These are phyloP conservation scores for Frieseomelitta varia DNA, from an alignment of 1,140 invertebrate species.

Conservation along the genomic window DNA sequence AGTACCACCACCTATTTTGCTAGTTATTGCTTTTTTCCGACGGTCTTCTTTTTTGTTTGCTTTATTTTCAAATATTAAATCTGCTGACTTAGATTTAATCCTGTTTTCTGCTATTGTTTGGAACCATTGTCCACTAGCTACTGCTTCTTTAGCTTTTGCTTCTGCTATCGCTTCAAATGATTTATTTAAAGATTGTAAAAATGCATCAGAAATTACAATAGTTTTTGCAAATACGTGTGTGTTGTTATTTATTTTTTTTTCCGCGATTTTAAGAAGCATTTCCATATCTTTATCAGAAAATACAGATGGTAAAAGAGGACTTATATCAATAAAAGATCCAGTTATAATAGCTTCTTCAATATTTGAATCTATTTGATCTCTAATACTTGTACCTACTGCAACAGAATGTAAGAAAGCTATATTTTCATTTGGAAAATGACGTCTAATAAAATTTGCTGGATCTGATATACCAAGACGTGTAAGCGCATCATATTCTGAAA, in stretches of 20 bases:
- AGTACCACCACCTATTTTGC: slow-evolving; percentile 93
- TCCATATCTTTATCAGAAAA: slow-evolving; percentile 90
- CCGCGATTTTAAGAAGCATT: slow-evolving; percentile 86
- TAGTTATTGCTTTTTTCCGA: slow-evolving; percentile 92
- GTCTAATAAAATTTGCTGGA: slow-evolving; percentile 91
- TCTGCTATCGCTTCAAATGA: slow-evolving; percentile 87
- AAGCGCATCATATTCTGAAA: slow-evolving; percentile 93
- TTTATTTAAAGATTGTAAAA: slow-evolving; percentile 87
- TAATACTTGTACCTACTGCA: slow-evolving; percentile 88
- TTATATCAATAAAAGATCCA: slow-evolving; percentile 91
- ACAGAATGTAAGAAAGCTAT: slow-evolving; percentile 89
- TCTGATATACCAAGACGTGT: slow-evolving; percentile 94
- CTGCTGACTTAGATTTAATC: slow-evolving; percentile 77
- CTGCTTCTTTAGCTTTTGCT: slow-evolving; percentile 88
- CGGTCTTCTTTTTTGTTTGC: slow-evolving; percentile 92
- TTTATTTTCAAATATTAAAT: slow-evolving; percentile 83
- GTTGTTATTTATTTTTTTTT: slow-evolving; percentile 81
- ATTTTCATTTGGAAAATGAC: slow-evolving; percentile 88
- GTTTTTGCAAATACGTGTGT: slow-evolving; percentile 74
- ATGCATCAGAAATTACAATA: slow-evolving; percentile 79
- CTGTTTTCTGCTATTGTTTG: slow-evolving; percentile 77
- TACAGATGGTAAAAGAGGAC: slow-evolving; percentile 90
- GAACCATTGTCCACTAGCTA: slow-evolving; percentile 85
- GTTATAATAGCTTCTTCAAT: slow-evolving; percentile 92
- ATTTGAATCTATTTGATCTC: slow-evolving; percentile 90